Conservation (phyloP, 2,113 vertebrate genomes). For the Pomatorhinus ruficollis region DNA sequence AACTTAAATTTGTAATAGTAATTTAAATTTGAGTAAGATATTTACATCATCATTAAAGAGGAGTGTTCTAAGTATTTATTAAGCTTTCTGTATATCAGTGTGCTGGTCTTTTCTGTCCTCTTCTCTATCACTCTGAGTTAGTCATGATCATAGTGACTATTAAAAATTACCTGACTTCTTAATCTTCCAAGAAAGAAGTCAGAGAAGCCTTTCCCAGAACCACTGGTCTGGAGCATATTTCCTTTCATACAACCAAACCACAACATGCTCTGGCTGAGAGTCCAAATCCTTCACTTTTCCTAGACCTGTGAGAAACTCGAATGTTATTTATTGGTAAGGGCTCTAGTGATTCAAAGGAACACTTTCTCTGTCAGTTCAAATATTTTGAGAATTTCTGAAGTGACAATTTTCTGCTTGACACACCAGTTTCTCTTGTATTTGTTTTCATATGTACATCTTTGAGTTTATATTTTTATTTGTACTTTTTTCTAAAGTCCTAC, state of each 20-base stretch:
- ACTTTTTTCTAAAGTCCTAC: not conserved
- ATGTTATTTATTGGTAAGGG: not conserved
- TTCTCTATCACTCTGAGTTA: not conserved
- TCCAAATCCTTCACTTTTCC: not conserved
- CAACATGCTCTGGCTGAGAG: not conserved
- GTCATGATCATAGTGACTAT: not conserved
- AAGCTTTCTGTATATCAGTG: not conserved
- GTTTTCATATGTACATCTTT: not conserved
- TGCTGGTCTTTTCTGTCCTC: not conserved
- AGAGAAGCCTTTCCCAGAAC: not conserved
- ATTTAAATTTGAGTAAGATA: not conserved
- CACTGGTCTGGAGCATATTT: not conserved
- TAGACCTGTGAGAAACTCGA: not conserved
- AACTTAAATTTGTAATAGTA: not conserved
- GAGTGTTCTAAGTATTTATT: not conserved
- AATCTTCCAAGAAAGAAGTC: not conserved
- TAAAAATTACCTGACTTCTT: not conserved
- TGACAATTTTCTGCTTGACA: not conserved
- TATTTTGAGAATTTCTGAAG: not conserved
- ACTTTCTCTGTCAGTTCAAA: not conserved
- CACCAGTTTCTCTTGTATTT: not conserved
- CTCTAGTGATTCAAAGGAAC: not conserved
- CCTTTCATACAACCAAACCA: not conserved
- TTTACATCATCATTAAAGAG: not conserved
- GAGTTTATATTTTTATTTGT: not conserved